These are phyloP conservation scores for Orthonyx spaldingii DNA, from an alignment of 2,113 vertebrate genomes.

Conservation along the genomic window DNA sequence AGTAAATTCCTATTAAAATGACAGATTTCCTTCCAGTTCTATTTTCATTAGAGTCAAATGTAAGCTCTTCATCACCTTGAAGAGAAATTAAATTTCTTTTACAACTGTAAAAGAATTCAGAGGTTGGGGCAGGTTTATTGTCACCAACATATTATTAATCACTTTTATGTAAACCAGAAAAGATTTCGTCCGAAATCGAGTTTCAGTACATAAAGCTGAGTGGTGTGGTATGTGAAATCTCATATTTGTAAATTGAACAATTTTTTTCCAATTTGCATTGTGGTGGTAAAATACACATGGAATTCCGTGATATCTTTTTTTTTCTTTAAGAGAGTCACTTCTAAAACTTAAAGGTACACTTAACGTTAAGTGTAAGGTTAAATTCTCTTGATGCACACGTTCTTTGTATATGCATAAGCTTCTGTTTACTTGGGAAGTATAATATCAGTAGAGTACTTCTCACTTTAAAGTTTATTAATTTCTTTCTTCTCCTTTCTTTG, in stretches of 20 bases:
- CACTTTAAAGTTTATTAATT: slow-evolving; percentile 54
- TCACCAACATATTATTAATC: not conserved
- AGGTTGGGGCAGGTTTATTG: not conserved
- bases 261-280: not conserved
- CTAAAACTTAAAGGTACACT: not conserved
- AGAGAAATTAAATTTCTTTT: not conserved
- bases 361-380: slow-evolving; percentile 8
- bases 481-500: slow-evolving; percentile 21
- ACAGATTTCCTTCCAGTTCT: not conserved
- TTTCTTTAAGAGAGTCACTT: not conserved
- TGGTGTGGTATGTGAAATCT: not conserved
- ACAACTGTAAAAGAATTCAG: not conserved
- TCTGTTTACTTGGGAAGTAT: slow-evolving; percentile 33
- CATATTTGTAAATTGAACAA: not conserved
- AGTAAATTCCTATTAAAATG: slow-evolving; percentile 8
- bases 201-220: not conserved
- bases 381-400: not conserved
- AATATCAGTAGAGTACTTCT: slow-evolving; percentile 20
- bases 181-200: not conserved
- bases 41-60: not conserved
- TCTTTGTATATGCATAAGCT: not conserved
- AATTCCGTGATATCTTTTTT: not conserved
- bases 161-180: not conserved
- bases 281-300: not conserved
- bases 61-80: not conserved